These are phyloP conservation scores for Ancistrus triradiatus DNA, from an alignment of 2,113 vertebrate species.

Conservation along the genomic window DNA sequence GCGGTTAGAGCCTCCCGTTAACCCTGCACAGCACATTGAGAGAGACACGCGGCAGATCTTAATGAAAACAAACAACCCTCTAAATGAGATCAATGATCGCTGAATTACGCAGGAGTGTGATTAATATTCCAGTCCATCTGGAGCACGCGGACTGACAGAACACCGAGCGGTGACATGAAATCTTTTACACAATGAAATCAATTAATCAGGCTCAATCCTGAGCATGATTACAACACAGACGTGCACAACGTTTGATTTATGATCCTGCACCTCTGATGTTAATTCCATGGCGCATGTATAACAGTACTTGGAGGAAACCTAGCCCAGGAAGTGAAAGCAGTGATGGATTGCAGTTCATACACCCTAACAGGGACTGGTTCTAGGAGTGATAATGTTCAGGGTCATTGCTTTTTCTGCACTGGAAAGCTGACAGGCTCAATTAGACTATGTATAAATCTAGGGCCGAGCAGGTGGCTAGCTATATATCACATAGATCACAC, in stretches of 20 bases:
- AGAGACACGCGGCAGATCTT: background rate
- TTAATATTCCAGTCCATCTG: conserved; percentile 12
- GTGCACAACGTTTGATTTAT: conserved; percentile 3
- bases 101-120: background rate
- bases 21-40: conserved; percentile 19
- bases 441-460: conserved; percentile 16
- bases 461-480: too few species aligned
- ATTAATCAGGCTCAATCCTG: background rate
- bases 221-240: background rate
- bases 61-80: conserved; percentile 29
- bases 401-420: background rate
- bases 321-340: background rate
- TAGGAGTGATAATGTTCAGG: background rate
- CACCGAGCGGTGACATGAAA: conserved; percentile 1
- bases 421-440: conserved; percentile 7
- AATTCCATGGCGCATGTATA: background rate
- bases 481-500: background rate
- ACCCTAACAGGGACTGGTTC: background rate
- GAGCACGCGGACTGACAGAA: background rate
- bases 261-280: background rate
- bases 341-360: conserved; percentile 1
- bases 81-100: conserved; percentile 12
- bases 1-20: conserved; percentile 22
- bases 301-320: background rate
- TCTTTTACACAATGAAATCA: background rate